Evolutionary conservation across 2,113 vertebrate species (phyloP).

Genomic region (Hemichromis elongatus): DNA sequence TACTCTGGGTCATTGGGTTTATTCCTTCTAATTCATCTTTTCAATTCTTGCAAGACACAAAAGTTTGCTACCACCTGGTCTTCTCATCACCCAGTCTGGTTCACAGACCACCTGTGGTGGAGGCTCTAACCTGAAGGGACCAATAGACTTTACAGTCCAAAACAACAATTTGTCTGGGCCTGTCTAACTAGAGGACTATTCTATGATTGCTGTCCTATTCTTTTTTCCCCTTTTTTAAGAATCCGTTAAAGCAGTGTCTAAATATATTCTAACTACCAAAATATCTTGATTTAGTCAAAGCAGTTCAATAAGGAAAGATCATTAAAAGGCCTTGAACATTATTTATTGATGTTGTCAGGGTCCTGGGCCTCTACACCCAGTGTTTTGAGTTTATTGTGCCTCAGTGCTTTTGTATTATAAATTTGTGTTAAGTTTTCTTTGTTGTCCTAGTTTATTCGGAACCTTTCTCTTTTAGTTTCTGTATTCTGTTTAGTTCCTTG

Average conservation of each 20-base stretch:
- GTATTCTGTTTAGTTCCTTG: no score
- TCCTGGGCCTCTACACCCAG: no score
- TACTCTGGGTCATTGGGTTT: not conserved
- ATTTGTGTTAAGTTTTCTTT: no score
- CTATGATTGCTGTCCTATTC: not conserved
- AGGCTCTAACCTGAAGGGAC: not conserved
- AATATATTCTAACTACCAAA: not conserved
- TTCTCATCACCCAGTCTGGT: not conserved
- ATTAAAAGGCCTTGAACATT: not conserved
- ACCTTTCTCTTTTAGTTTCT: no score
- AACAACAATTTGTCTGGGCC: not conserved
- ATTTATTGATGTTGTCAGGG: not conserved
- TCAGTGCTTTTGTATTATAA: no score
- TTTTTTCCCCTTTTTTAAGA: rapidly evolving
- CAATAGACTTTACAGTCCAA: not conserved
- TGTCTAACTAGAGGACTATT: not conserved
- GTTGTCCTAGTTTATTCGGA: no score
- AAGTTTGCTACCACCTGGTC: not conserved
- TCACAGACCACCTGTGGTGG: not conserved
- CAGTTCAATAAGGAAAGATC: not conserved
- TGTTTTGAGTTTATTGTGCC: no score
- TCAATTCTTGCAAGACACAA: not conserved
- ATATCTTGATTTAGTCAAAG: not conserved
- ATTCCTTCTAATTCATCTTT: not conserved
- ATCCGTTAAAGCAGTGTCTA: not conserved